Conservation (phyloP, 2,797 vertebrate species). For the Mormyrus hasselquistii region DNA sequence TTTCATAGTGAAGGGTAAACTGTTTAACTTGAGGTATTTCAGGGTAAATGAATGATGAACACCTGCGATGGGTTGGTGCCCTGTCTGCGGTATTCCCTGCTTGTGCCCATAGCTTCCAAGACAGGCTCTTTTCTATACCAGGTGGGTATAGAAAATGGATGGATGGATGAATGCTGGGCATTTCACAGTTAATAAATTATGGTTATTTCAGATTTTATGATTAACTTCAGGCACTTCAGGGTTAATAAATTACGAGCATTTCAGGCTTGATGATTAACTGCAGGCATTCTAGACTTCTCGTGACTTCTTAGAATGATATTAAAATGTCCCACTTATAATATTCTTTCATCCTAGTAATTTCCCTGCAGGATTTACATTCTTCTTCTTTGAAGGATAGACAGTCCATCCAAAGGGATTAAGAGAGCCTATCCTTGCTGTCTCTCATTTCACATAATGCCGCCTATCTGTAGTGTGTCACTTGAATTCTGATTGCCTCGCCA, state of each 20-base stretch:
- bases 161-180: neutral
- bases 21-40: neutral
- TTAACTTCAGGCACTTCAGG: neutral
- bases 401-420: slow-evolving; percentile 38
- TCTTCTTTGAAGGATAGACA: slow-evolving; percentile 47
- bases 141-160: neutral
- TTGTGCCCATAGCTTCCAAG: neutral
- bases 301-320: slow-evolving; percentile 32
- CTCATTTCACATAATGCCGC: slow-evolving; percentile 50
- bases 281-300: slow-evolving; percentile 17
- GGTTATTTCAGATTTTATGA: neutral
- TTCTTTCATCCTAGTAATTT: slow-evolving; percentile 40
- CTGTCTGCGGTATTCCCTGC: neutral
- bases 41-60: neutral
- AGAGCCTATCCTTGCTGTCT: slow-evolving; percentile 40
- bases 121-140: neutral
- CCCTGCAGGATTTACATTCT: slow-evolving; percentile 44
- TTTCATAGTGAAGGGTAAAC: no score
- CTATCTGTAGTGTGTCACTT: slow-evolving; percentile 47
- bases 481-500: slow-evolving; percentile 38
- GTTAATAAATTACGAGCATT: neutral
- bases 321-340: slow-evolving; percentile 38
- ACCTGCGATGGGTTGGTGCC: neutral
- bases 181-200: neutral
- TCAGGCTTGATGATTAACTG: slow-evolving; percentile 17